Percentiles rank a stretch among this genome's conserved stretches.
phyloP scores from a whole-genome alignment of 2,888 invertebrate genomes.

The Apocheima hispidaria region DNA sequence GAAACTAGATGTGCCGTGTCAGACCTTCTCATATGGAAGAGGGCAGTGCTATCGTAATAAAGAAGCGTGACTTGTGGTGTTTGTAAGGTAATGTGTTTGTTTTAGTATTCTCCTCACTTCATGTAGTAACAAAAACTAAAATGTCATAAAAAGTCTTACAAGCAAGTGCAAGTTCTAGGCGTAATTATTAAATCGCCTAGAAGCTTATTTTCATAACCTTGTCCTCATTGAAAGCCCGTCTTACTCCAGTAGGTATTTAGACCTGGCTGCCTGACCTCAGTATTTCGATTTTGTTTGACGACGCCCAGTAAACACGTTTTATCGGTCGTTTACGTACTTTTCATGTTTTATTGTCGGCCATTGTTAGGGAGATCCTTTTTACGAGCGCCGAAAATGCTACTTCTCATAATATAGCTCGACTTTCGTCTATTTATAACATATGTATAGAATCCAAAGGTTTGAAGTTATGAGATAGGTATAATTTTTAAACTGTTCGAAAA shows the following conservation, averaged over 20 bases:
- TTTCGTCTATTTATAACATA: constrained; percentile 11
- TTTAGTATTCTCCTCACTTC: no score
- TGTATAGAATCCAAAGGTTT: neutral
- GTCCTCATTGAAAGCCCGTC: neutral
- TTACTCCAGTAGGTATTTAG: neutral
- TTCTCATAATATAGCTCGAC: constrained; percentile 21
- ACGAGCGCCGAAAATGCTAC: constrained; percentile 53
- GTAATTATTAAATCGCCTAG: neutral
- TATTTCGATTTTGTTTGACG: constrained; percentile 67
- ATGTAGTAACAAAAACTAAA: no score
- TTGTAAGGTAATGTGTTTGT: no score
- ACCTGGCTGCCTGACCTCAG: constrained; percentile 49
- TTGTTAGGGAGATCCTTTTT: constrained; percentile 76
- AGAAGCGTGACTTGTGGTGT: no score
- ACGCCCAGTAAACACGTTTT: constrained; percentile 77
- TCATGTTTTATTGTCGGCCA: constrained; percentile 80
- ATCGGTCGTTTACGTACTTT: constrained; percentile 82
- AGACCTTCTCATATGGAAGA: no score
- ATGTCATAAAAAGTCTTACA: no score
- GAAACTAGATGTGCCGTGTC: no score
- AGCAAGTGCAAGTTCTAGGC: no score
- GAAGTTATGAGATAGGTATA: neutral
- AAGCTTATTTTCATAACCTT: neutral
- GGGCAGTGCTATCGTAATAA: no score
- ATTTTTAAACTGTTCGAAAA: no score